phyloP scores from a whole-genome alignment of 2,797 vertebrate species.

The Micromesistius poutassou region DNA sequence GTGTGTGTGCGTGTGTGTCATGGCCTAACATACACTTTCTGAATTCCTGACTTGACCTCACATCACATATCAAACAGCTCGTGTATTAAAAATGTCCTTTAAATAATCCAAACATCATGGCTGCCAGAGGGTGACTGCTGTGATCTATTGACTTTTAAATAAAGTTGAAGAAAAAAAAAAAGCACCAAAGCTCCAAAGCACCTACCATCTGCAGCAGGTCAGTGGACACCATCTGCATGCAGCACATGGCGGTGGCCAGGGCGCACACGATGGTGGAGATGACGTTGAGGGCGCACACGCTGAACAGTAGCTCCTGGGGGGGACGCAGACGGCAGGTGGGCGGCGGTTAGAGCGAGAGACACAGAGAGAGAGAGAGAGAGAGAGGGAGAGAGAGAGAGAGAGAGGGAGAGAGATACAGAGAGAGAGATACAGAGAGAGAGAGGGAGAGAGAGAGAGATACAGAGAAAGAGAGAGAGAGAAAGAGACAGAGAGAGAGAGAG shows the following conservation, averaged over 20 bases:
- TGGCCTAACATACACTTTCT: background rate
- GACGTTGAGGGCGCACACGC: conserved; percentile 95
- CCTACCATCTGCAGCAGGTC: conserved; percentile 98
- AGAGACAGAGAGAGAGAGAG: too few species aligned
- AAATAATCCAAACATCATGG: background rate
- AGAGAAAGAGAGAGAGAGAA: too few species aligned
- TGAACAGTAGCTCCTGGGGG: conserved; percentile 92
- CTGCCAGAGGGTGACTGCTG: background rate
- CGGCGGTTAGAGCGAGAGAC: conserved; percentile 34
- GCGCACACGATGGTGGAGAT: conserved; percentile 98
- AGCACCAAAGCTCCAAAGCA: too few species aligned
- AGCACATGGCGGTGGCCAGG: conserved; percentile 97
- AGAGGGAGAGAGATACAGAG: background rate
- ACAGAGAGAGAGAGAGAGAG: conserved; percentile 7
- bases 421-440: background rate
- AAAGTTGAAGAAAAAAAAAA: background rate
- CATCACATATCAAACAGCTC: background rate
- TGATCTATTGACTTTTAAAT: background rate
- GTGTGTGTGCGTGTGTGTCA: background rate
- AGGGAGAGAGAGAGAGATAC: too few species aligned
- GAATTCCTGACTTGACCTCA: background rate
- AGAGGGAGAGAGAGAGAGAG: background rate
- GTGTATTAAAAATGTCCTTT: background rate
- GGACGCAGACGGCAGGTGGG: conserved; percentile 30
- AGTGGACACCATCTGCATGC: conserved; percentile 98